Conservation (phyloP, 64 coral and sea anemone species). For the Orbicella faveolata region DNA sequence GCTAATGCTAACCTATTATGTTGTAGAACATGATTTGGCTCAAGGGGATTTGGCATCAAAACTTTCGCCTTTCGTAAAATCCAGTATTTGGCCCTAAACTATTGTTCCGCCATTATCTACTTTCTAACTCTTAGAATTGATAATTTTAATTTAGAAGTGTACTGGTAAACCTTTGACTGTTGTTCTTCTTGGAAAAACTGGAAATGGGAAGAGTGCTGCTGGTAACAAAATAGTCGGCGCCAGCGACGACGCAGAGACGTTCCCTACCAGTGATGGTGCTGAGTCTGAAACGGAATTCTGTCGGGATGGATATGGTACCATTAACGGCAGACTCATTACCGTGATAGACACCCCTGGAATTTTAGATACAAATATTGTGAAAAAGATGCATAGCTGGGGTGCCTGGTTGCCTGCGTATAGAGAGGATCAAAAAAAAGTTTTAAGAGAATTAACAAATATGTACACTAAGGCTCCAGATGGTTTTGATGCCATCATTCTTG, state of each 20-base stretch:
- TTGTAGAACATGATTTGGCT: no score
- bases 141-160: no score
- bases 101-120: no score
- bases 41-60: no score
- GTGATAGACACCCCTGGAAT: conserved; percentile 55
- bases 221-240: conserved; percentile 42
- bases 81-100: no score
- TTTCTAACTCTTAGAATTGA: no score
- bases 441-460: neutral
- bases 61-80: no score
- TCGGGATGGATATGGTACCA: neutral
- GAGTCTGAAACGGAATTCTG: conserved; percentile 23
- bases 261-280: neutral
- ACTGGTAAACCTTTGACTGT: neutral
- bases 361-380: conserved; percentile 16
- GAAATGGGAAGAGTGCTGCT: conserved; percentile 16
- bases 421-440: neutral
- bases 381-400: neutral
- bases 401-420: no score
- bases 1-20: no score
- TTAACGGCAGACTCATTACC: neutral
- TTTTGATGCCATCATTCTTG: conserved; percentile 5
- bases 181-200: conserved; percentile 31
- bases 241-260: neutral
- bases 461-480: neutral